Conservation (phyloP, 1,140 invertebrate species). For the Temnothorax longispinosus region DNA sequence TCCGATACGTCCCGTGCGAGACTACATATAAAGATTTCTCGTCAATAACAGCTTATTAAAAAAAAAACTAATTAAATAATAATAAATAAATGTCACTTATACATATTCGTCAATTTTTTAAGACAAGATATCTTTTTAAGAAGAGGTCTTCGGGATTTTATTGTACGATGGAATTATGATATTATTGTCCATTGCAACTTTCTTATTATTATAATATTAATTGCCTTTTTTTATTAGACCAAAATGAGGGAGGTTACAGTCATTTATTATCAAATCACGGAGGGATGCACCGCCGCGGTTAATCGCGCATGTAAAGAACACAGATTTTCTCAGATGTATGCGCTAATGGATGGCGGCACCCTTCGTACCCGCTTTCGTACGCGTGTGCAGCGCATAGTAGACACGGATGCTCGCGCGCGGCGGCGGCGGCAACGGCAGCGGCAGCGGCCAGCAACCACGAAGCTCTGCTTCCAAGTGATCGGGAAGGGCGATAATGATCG, state of each 20-base stretch:
- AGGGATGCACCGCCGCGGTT: conserved; percentile 20
- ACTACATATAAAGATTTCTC: not conserved
- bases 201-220: not conserved
- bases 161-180: not conserved
- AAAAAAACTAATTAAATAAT: not conserved
- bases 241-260: not conserved
- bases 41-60: not conserved
- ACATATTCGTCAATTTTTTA: not conserved
- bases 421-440: not conserved
- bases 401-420: conserved; percentile 18
- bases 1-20: not conserved
- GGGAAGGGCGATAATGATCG: conserved; percentile 71
- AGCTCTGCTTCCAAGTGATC: conserved; percentile 64
- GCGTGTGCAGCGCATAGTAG: conserved; percentile 17
- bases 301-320: conserved; percentile 34
- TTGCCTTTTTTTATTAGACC: not conserved
- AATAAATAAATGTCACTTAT: not conserved
- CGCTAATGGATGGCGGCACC: conserved; percentile 28
- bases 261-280: not conserved
- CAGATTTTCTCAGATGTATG: conserved; percentile 30
- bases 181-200: not conserved
- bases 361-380: conserved; percentile 27
- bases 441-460: conserved; percentile 29
- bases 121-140: not conserved
- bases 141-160: not conserved